Base-by-base conservation (phyloP, 2,888 invertebrate genomes). In the Epirrita christyi region DNA sequence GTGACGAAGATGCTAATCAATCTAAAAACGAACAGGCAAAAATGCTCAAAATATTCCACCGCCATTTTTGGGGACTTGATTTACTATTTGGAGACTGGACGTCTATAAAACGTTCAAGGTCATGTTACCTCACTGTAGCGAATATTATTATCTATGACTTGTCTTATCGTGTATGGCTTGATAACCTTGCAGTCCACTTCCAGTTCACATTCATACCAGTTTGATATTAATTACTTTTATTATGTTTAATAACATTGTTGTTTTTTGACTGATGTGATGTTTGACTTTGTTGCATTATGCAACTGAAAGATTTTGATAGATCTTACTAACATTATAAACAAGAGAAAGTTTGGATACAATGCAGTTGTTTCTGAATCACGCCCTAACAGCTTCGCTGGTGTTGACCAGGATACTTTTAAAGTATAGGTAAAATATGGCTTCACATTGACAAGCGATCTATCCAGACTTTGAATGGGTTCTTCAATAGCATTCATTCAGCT, bases 101-200 rank as follows among this genome's bases (percentile, higher is more conserved):
- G 44, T 9, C 13, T 37, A 44, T 45, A 38, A 53, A 57, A 47
- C 43, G 1, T 56, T 59, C 62, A 65, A 65, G 65, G 65, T 55
- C 37, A 10, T 28, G 40, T 57, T 53, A 45, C 58, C 53, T 29
- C 45, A 50, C 54, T 49, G 45, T 46, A 27, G 8, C 15, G 21
- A 49, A 38, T 48, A 40, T 27, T 53, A 29, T 51, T 44, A 36
- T 41, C 46, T 51, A 15, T 52, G 40, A 9, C 41, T 38, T 49
- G 54, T 51, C 45, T 60, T 62, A 64, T 64, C 64, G 11, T 14
- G 29, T 42, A 21, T 3, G 15, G n/a, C 32, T n/a, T 29, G 63
- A 63, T 66, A 66, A 61, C 63, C 65, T 63, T 58, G 61, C 32
- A 13, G 21, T 43, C 9, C 21, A 21, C n/a, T n/a, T 21, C 21